Conservation (phyloP, 2,113 vertebrate species). For the Anseranas semipalmata region DNA sequence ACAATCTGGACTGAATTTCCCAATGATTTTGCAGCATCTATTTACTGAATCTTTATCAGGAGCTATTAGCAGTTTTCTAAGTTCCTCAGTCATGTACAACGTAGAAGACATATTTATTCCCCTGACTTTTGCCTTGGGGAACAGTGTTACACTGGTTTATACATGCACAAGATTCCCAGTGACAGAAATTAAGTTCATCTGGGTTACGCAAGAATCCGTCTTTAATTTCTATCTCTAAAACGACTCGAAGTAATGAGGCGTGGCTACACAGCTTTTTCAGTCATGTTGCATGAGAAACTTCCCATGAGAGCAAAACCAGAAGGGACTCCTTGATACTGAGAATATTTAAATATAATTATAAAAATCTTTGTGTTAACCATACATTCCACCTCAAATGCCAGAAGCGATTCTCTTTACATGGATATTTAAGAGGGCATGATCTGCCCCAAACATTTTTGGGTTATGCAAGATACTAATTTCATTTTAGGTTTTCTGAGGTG, state of each 20-base stretch:
- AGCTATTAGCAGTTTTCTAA: background rate
- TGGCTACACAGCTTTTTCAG: background rate
- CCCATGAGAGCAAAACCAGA: background rate
- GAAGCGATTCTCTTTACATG: background rate
- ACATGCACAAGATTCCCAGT: background rate
- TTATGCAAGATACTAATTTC: background rate
- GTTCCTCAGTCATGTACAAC: background rate
- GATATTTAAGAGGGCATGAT: background rate
- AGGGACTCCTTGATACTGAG: background rate
- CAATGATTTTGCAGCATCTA: background rate
- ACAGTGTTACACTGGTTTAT: background rate
- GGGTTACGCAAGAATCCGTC: background rate
- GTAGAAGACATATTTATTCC: background rate
- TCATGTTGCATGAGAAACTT: background rate
- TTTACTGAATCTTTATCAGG: background rate
- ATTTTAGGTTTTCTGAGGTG: background rate
- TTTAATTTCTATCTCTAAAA: background rate
- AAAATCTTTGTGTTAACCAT: background rate
- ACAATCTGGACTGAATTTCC: background rate
- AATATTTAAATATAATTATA: background rate
- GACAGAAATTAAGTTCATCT: conserved; percentile 17
- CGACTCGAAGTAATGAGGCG: background rate
- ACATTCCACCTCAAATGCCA: background rate
- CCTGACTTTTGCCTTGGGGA: background rate
- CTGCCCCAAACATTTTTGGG: background rate